phyloP scores from a whole-genome alignment of 1,140 invertebrate genomes.

The Drosophila auraria region DNA sequence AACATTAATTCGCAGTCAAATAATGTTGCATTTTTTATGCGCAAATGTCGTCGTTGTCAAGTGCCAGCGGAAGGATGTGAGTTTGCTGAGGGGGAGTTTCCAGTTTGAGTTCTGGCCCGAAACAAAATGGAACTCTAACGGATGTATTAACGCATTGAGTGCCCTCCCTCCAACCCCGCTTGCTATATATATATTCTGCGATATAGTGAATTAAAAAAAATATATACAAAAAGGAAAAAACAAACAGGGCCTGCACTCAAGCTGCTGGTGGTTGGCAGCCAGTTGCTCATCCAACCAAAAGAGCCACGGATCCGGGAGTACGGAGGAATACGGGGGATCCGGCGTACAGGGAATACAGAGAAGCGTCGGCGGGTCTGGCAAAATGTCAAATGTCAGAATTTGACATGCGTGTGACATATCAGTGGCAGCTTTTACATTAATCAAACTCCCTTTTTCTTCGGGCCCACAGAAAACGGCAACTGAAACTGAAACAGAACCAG shows the following conservation, averaged over 20 bases:
- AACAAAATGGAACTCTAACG: constrained; percentile 82
- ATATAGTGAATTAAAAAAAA: constrained; percentile 37
- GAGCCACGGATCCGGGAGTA: constrained; percentile 43
- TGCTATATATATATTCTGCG: constrained; percentile 32
- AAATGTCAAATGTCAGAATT: constrained; percentile 85
- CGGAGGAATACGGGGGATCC: constrained; percentile 8
- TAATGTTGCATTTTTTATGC: constrained; percentile 82
- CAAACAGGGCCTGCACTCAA: constrained; percentile 71
- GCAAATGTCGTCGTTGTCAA: constrained; percentile 83
- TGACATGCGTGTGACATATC: constrained; percentile 85
- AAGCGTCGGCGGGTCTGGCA: constrained; percentile 71
- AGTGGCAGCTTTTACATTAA: constrained; percentile 85
- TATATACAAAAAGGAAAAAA: constrained; percentile 19
- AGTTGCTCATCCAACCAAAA: constrained; percentile 76
- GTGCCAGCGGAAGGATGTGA: constrained; percentile 68
- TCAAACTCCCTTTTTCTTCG: constrained; percentile 84
- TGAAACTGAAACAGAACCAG: constrained; percentile 23
- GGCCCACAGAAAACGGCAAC: constrained; percentile 41
- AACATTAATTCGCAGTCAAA: constrained; percentile 83
- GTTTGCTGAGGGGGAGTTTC: constrained; percentile 6
- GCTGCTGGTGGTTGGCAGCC: constrained; percentile 70
- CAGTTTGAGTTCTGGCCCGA: constrained; percentile 31
- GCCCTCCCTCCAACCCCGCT: constrained; percentile 46
- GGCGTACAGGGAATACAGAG: constrained; percentile 17
- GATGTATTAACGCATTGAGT: constrained; percentile 81